A percentile compares a stretch with the other conserved stretches of the same genome.
Conservation (phyloP, 2,113 vertebrate genomes). For the Antigone vipio region DNA sequence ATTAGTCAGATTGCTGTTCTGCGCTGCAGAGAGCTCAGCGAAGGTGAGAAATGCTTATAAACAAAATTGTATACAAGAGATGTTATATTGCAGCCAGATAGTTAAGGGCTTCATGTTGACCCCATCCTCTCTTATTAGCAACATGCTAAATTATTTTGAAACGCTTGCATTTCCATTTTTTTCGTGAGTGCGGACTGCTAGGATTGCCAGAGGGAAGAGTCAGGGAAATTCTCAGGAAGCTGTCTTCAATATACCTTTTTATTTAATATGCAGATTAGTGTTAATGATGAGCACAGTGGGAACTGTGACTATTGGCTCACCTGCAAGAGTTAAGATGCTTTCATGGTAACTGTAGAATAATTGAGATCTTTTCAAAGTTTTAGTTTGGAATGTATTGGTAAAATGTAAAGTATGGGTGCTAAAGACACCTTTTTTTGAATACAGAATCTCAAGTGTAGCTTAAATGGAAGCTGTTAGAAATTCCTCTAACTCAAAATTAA, state of each 20-base stretch:
- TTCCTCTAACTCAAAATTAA: background rate
- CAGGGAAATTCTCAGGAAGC: background rate
- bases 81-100: background rate
- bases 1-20: background rate
- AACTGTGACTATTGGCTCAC: background rate
- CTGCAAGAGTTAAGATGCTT: background rate
- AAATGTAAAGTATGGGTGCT: background rate
- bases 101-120: background rate
- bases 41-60: background rate
- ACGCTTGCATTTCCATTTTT: background rate
- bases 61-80: background rate
- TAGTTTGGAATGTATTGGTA: background rate
- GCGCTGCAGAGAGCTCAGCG: background rate
- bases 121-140: background rate
- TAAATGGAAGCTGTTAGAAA: background rate
- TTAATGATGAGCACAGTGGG: background rate
- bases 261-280: background rate
- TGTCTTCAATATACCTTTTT: background rate
- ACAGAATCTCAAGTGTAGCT: background rate
- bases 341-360: background rate
- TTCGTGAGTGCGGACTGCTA: background rate
- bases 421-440: background rate
- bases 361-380: background rate
- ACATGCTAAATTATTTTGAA: background rate
- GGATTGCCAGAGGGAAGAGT: background rate